Conservation (phyloP, 2,888 invertebrate genomes). For the Sarcophaga rosellei region DNA sequence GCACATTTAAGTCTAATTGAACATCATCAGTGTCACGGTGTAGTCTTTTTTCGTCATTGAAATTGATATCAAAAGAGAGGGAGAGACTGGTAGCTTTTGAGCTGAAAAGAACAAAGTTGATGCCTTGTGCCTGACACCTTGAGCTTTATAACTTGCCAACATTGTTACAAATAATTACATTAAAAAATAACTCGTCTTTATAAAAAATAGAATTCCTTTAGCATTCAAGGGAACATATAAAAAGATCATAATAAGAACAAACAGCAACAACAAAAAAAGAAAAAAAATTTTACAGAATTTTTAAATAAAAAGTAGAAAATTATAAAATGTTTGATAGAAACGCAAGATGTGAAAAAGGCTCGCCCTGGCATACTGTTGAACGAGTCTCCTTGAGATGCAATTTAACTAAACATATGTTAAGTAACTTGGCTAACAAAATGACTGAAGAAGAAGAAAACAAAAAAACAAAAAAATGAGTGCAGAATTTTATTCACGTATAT, state of each 20-base stretch:
- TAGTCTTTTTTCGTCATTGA: neutral
- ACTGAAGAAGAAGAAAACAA: neutral
- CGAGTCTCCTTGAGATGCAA: constrained; percentile 33
- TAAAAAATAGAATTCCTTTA: constrained; percentile 36
- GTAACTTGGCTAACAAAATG: constrained; percentile 24
- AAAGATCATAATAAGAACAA: constrained; percentile 34
- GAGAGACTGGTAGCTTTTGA: neutral
- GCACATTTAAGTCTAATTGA: neutral
- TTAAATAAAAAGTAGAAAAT: constrained; percentile 27
- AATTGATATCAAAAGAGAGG: neutral
- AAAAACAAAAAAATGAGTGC: neutral
- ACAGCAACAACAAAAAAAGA: neutral
- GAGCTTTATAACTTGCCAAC: constrained; percentile 50
- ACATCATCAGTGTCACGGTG: neutral
- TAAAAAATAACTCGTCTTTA: constrained; percentile 48
- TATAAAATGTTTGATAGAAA: constrained; percentile 11
- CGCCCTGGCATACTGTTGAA: neutral
- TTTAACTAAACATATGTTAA: constrained; percentile 52
- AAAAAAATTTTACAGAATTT: constrained; percentile 1
- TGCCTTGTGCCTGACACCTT: constrained; percentile 45
- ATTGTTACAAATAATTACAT: constrained; percentile 63
- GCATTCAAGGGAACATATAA: constrained; percentile 23
- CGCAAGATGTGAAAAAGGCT: neutral
- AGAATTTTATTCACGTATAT: neutral
- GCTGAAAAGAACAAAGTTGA: constrained; percentile 4